phyloP scores from a whole-genome alignment of 1,140 invertebrate species.

The Euwallacea similis region DNA sequence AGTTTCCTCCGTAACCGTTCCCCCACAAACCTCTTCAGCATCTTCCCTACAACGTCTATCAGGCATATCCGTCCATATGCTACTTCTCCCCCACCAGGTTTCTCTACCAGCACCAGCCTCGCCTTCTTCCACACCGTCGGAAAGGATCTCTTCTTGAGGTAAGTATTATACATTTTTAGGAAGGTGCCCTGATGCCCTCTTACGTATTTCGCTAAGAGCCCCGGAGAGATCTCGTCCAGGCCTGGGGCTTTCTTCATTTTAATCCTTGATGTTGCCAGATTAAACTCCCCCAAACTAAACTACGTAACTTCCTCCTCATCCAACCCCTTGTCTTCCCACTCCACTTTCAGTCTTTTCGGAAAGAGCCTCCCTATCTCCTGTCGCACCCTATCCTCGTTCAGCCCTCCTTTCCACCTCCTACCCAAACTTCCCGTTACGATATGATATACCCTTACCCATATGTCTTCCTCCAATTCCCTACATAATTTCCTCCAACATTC shows the following conservation, averaged over 20 bases:
- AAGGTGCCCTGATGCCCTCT: slow-evolving; percentile 11
- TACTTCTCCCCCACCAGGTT: slow-evolving; percentile 3
- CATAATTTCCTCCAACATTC: slow-evolving; percentile 16
- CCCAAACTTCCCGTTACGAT: slow-evolving; percentile 21
- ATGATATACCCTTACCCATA: slow-evolving; percentile 29
- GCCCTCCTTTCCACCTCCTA: background rate
- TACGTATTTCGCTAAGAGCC: slow-evolving; percentile 15
- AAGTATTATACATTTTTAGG: slow-evolving; percentile 18
- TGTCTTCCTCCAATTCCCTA: slow-evolving; percentile 29
- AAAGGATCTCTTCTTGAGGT: slow-evolving; percentile 24
- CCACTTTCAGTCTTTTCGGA: background rate
- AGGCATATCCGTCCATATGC: slow-evolving; percentile 41
- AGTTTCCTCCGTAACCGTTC: slow-evolving; percentile 26
- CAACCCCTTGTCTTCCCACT: background rate
- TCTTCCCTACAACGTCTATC: slow-evolving; percentile 41
- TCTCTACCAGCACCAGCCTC: slow-evolving; percentile 22
- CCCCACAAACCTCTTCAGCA: slow-evolving; percentile 41
- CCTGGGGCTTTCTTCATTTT: slow-evolving; percentile 38
- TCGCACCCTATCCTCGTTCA: background rate
- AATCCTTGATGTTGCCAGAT: slow-evolving; percentile 6
- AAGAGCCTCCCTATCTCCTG: slow-evolving; percentile 4
- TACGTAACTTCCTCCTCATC: background rate
- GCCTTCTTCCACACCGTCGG: slow-evolving; percentile 34
- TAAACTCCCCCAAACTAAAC: slow-evolving; percentile 30
- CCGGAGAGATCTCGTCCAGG: slow-evolving; percentile 30